phyloP scores from a whole-genome alignment of 1,140 invertebrate genomes.

The Cryptotermes secundus region DNA sequence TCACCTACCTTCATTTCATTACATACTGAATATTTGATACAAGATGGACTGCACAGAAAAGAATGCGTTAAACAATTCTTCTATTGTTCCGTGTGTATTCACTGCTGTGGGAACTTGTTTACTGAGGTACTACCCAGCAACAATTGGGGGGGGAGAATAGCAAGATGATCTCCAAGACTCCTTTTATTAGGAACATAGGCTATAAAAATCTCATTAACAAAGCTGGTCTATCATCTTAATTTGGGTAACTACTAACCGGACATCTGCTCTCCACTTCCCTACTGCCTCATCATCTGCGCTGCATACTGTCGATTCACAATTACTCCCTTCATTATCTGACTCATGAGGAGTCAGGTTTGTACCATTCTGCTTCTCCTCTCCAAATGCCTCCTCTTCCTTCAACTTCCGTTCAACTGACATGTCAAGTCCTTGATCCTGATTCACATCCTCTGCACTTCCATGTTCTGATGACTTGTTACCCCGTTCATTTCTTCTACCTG shows the following conservation, averaged over 20 bases:
- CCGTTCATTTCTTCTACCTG: not conserved
- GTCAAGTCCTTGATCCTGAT: slow-evolving; percentile 14
- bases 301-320: not conserved
- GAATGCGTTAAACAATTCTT: no score
- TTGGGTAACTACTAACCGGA: not conserved
- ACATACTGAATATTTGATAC: no score
- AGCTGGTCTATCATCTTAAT: no score
- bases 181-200: no score
- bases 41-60: no score
- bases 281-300: not conserved
- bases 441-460: not conserved
- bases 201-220: no score
- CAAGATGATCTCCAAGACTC: no score
- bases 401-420: slow-evolving; percentile 22
- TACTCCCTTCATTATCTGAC: slow-evolving; percentile 18
- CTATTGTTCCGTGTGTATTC: no score
- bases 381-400: not conserved
- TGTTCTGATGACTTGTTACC: not conserved
- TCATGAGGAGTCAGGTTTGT: not conserved
- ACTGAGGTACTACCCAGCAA: no score
- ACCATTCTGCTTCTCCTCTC: not conserved
- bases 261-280: not conserved
- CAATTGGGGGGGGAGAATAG: no score
- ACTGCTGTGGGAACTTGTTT: no score
- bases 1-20: no score